phyloP scores from a whole-genome alignment of 2,797 vertebrate species.

The Eupleurogrammus muticus region DNA sequence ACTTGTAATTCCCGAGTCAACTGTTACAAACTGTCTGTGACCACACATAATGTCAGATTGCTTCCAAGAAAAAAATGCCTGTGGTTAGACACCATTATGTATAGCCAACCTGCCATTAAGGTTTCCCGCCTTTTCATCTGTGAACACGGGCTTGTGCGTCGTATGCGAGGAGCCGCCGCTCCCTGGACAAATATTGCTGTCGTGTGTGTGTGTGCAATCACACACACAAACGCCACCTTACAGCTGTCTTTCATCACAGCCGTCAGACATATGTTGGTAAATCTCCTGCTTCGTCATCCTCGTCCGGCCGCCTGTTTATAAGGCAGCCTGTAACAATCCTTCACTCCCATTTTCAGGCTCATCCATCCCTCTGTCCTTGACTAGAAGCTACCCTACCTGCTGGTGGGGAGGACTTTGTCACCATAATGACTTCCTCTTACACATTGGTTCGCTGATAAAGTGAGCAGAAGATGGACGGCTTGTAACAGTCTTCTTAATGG shows the following conservation, averaged over 20 bases:
- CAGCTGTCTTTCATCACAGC: constrained; percentile 43
- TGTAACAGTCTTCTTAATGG: constrained; percentile 13
- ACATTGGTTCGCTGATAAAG: constrained; percentile 26
- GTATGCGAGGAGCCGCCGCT: constrained; percentile 34
- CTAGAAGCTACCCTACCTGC: constrained; percentile 28
- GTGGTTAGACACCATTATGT: constrained; percentile 53
- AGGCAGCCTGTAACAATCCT: constrained; percentile 5
- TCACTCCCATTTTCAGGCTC: constrained; percentile 20
- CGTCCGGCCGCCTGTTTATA: constrained; percentile 14
- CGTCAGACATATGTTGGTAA: constrained; percentile 25
- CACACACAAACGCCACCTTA: constrained; percentile 20
- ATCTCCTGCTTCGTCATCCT: constrained; percentile 20
- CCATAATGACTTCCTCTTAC: constrained; percentile 36
- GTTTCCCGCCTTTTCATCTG: constrained; percentile 53
- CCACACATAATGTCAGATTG: constrained; percentile 46
- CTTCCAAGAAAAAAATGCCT: constrained; percentile 45
- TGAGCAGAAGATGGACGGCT: constrained; percentile 1
- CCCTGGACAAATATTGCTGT: constrained; percentile 41
- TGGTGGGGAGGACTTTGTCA: constrained; percentile 29
- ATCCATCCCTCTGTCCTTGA: constrained; percentile 49
- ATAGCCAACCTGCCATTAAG: constrained; percentile 58
- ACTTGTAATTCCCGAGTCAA: constrained; percentile 43
- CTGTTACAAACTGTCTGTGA: constrained; percentile 29
- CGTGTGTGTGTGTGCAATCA: constrained; percentile 13
- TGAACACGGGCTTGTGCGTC: constrained; percentile 34